phyloP scores from a whole-genome alignment of 2,113 vertebrate species.

The Macaca nemestrina region DNA sequence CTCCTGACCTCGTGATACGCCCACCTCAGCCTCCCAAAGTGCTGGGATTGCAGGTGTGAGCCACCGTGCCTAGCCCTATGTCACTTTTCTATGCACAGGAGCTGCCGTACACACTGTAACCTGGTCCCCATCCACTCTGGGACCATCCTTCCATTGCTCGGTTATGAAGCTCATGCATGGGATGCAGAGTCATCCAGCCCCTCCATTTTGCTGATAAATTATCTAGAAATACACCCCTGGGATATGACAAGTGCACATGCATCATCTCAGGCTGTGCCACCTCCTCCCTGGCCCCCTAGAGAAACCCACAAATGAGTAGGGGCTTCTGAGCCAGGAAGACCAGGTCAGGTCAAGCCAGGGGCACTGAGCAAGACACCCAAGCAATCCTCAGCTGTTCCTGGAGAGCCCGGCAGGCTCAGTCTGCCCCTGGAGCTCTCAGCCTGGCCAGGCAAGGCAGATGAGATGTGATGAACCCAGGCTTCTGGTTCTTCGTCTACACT shows the following conservation, averaged over 20 bases:
- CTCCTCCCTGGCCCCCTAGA: not conserved
- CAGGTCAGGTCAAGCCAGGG: not conserved
- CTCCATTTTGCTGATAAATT: not conserved
- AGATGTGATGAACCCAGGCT: not conserved
- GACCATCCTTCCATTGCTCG: not conserved
- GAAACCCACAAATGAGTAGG: not conserved
- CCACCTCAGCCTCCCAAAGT: too few species aligned
- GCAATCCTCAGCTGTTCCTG: not conserved
- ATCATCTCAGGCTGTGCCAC: not conserved
- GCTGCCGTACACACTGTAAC: accelerated
- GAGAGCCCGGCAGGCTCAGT: not conserved
- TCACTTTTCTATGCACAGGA: not conserved
- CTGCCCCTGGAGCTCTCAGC: not conserved
- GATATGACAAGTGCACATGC: not conserved
- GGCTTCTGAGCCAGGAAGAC: not conserved
- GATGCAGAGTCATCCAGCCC: not conserved
- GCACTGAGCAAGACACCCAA: not conserved
- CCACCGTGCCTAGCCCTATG: accelerated
- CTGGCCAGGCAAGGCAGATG: not conserved
- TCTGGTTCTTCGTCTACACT: not conserved
- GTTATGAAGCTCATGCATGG: not conserved
- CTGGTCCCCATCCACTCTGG: not conserved
- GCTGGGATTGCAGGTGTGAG: too few species aligned
- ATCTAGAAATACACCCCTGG: not conserved
- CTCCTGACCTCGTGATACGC: too few species aligned